Conservation (phyloP, 2,113 vertebrate species). For the Dromaius novaehollandiae region DNA sequence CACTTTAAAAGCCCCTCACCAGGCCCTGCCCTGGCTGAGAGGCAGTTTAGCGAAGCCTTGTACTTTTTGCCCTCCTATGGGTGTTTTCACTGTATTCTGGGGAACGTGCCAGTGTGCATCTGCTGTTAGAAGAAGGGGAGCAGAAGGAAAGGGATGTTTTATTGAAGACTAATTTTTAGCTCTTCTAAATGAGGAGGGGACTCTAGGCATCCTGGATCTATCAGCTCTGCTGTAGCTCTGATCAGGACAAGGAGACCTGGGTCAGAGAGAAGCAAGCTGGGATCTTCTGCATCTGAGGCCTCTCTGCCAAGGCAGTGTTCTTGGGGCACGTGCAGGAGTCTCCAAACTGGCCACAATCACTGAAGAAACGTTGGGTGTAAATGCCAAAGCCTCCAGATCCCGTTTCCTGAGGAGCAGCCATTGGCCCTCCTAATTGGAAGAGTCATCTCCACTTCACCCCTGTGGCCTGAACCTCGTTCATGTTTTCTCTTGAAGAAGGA, state of each 20-base stretch:
- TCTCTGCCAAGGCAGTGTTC: background rate
- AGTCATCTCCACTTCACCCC: background rate
- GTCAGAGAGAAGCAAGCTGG: background rate
- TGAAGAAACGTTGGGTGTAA: background rate
- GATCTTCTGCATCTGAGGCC: background rate
- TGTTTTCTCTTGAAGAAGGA: background rate
- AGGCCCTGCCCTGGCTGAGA: background rate
- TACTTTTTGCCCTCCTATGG: rapidly evolving
- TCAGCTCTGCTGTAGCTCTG: background rate
- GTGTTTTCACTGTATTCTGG: background rate
- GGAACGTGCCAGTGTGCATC: background rate
- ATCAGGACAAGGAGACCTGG: background rate
- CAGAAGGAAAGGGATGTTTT: background rate
- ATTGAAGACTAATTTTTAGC: background rate
- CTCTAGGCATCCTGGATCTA: rapidly evolving
- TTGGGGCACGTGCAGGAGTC: background rate
- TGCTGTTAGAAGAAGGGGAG: background rate
- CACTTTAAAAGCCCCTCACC: background rate
- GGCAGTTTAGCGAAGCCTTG: background rate
- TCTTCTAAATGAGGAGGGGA: background rate
- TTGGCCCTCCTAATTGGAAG: background rate
- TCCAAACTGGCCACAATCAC: background rate
- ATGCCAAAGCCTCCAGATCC: background rate
- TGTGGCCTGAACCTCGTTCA: background rate
- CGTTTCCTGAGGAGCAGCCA: background rate